Base-by-base conservation (phyloP, 64 coral and sea anemone species). In the Dendronephthya gigantea region DNA sequence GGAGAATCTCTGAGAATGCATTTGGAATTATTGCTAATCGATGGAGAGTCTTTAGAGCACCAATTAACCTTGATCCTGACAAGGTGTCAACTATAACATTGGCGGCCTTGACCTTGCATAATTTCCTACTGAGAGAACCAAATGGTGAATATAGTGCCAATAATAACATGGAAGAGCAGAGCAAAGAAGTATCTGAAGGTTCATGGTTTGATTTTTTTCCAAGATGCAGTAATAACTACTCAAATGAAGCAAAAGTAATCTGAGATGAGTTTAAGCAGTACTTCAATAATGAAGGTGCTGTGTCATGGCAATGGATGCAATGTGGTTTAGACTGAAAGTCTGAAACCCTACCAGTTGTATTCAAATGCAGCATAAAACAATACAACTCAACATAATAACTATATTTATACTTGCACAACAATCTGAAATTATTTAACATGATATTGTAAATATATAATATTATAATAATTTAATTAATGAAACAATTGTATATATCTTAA, bases 1-100 rank as follows among this genome's bases (percentile, higher is more conserved):
- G 84, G 52, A 83, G 84, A 6, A 89, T 92, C 41, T 86, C 84
- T 39, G 91, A 92, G 51, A 92, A 84, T 84, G 50, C 45, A 36
- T 84, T 84, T 30, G 83, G 83, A 7, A 84, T 84, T 84, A 25
- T 33, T n/a, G 48, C 47, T 52, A 84, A 84, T 55, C 47, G 83
- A 35, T 84, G 83, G 87, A 82, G 84, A 82, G 43, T 89, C 7
- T 81, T 89, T 69, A 86, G 83, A 72, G 22, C 84, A 49, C 84
- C 76, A 22, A 86, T 93, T 30, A 69, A 56, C 37, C 56, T 89
- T 41, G 50, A 83, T 40, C 91, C 91, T 31, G 48, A 75, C 52
- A 85, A 88, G 82, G 90, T 92, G 19, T 51, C 40, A 55, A 55
- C 74, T 10, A 88, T 88, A 28, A 49, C 79, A 84, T 59, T 88